phyloP scores from a whole-genome alignment of 2,797 vertebrate genomes.

The Lycodopsis pacificus region DNA sequence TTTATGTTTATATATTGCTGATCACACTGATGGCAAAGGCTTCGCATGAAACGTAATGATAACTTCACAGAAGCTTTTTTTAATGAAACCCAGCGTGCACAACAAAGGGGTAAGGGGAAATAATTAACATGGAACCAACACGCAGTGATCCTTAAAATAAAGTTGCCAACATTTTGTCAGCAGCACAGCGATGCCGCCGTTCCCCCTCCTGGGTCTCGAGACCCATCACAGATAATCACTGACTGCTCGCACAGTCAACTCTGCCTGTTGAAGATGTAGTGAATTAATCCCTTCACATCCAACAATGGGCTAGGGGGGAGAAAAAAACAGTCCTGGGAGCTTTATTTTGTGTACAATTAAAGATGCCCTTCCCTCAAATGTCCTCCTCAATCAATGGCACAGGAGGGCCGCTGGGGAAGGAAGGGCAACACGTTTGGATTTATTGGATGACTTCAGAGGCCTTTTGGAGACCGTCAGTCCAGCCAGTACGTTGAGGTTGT shows the following conservation, averaged over 20 bases:
- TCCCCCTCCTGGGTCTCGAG: slow-evolving; percentile 45
- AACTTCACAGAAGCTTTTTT: slow-evolving; percentile 20
- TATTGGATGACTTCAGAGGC: slow-evolving; percentile 55
- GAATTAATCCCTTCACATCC: slow-evolving; percentile 78
- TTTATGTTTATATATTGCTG: not conserved
- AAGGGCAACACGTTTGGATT: slow-evolving; percentile 43
- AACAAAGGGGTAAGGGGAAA: not conserved
- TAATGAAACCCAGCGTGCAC: slow-evolving; percentile 3
- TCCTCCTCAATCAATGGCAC: slow-evolving; percentile 58
- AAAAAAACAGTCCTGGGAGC: slow-evolving; percentile 48
- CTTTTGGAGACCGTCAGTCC: slow-evolving; percentile 24
- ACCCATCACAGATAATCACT: slow-evolving; percentile 76
- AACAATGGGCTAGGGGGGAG: slow-evolving; percentile 33
- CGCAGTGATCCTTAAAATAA: slow-evolving; percentile 33
- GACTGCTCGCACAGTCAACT: slow-evolving; percentile 62
- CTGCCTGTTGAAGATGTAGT: slow-evolving; percentile 68
- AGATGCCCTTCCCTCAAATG: slow-evolving; percentile 69
- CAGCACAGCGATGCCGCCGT: slow-evolving; percentile 28
- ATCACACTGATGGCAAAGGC: not conserved
- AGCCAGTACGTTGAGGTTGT: not conserved
- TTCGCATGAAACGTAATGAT: not conserved
- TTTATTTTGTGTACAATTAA: slow-evolving; percentile 75
- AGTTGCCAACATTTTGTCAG: slow-evolving; percentile 43
- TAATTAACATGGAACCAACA: slow-evolving; percentile 4
- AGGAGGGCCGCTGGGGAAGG: slow-evolving; percentile 39